Base-by-base conservation (phyloP, 2,888 invertebrate species). In the Drymonia ruficornis region DNA sequence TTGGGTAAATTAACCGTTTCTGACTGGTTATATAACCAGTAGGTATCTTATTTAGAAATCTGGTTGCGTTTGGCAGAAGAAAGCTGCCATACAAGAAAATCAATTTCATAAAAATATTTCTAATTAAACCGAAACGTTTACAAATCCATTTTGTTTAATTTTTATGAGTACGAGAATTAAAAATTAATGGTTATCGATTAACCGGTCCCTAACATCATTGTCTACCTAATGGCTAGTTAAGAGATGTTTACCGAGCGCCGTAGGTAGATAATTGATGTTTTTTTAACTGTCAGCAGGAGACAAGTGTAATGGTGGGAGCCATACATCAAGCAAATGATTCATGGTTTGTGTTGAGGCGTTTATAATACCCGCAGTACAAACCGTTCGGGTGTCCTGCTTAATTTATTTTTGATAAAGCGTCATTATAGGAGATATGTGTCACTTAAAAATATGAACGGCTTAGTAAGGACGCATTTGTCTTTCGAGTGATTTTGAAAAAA, bases 261-360 rank as follows among this genome's bases (percentile, higher is more conserved):
- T 76, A 72, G 80, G 77, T 69, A 68, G 72, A 66, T 80, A 76
- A 81, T 80, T 80, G 78, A 80, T 81, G 78, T 73, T 76, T 79
- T 74, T 76, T 76, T 74, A 71, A 72, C 74, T 74, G 80, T 78
- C 81, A 76, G 72, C 74, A 67, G 55, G 60, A 70, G 72, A 77
- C 76, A 73, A 74, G 67, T 73, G 63, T 73, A 73, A 78, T 72
- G 72, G 67, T 60, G 64, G 59, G 48, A 57, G 67, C 62, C 68
- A 76, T 80, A 71, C 65, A 80, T 81, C 79, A 80, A 70, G 50
- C 50, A 55, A 53, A 70, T 75, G 75, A 79, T 73, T 67, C 66
- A 73, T 71, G 61, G 55, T 58, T 61, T 65, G 56, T 59, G 51
- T 55, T 55, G 55, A 57, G 56, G 31, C 40, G 59, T 63, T 58